Evolutionary conservation across 2,113 vertebrate species (phyloP), one percentile per base, ranked within the genome.

Genomic region (Tachysurus fulvidraco): DNA sequence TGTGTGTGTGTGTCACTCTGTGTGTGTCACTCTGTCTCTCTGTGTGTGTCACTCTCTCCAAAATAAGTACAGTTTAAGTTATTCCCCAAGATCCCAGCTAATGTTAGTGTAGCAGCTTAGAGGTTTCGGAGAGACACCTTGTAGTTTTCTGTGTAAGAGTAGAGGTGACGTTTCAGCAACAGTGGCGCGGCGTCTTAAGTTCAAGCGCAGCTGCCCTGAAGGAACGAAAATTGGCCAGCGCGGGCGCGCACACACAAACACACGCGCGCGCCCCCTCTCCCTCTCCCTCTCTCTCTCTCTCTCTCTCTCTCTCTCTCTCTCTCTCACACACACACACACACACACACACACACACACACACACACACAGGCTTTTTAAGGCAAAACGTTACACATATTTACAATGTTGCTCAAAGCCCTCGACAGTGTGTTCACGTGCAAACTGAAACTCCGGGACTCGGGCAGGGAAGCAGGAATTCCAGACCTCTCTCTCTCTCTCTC

Each of bases 391-490:
- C 17, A 23, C 14, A 41, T 54, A 52, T 2, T 46, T 21, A 76
- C 73, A 76, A 52, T 76, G 73, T 77, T 16, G n/a, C 23, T 19
- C 7, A 28, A 28, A 78, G 50, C 44, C 4, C 71, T 25, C 74
- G 62, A 86, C 85, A 81, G 23, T 16, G 21, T 13, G 71, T 46
- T 74, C 55, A 69, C 3, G 71, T 57, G 46, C 76, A 59, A 60
- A 52, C 41, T 78, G 69, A 80, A 91, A 91, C 78, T 89, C 54
- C 19, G 46, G 60, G 25, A 69, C 28, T 6, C 44, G 76, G 16
- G 41, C 88, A 88, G 21, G 85, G 44, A 19, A 90, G 93, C 91
- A 87, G 85, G 87, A 90, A 93, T 62, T 76, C 10, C 54, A 62
- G 36, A 87, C 54, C 79, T 60, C 78, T 17, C 73, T 76, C 41